Evolutionary conservation across 2,888 invertebrate species (phyloP), one percentile per base, ranked within the genome.

Genomic region (Proisotoma minuta): DNA sequence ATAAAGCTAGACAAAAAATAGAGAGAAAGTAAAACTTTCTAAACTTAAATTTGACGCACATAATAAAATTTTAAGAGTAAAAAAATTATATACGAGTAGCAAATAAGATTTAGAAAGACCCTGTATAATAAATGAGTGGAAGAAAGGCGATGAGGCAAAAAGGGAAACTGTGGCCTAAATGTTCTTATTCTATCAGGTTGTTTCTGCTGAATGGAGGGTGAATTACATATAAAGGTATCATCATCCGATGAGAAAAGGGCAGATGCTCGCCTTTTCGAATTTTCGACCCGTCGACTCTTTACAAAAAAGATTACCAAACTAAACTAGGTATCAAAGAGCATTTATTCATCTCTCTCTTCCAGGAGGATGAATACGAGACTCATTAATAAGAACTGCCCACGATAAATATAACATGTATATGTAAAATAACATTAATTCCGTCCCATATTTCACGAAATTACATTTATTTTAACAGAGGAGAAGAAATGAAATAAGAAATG

Each of bases 251-350:
- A 54, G 54, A 54, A 54, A 20, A 3, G 10, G 18, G 40, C 63
- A 63, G 63, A 60, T 63, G 63, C 52, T 52, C 57, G 51, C 60
- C 60, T 60, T 57, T 48, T 63, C 63, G 59, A 62, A 54, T 60
- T 57, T 48, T 63, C 63, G 59, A 62, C 63, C 54, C 54, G 54
- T 54, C 54, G 54, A 54, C 54, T 54, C 54, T 39, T 39, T 22
- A 54, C 54, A 54, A 54, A 34, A 28, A 54, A 39, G 24, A 39
- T 39, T 39, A 34, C 22, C 23, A 10, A 8, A 10, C 34, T 34
- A 8, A 8, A 10, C 34, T 34, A 34, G 8, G 15, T 8, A 10
- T 34, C 15, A 34, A 34, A 8, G 15, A 8, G 8, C 34, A 34
- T 34, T 34, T 10, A 34, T 34, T 34, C 34, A 8, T 10, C 34